Evolutionary conservation across 2,113 vertebrate genomes (phyloP), one percentile per base, ranked within the genome.

Genomic region (Chamaetylas fuelleborni): DNA sequence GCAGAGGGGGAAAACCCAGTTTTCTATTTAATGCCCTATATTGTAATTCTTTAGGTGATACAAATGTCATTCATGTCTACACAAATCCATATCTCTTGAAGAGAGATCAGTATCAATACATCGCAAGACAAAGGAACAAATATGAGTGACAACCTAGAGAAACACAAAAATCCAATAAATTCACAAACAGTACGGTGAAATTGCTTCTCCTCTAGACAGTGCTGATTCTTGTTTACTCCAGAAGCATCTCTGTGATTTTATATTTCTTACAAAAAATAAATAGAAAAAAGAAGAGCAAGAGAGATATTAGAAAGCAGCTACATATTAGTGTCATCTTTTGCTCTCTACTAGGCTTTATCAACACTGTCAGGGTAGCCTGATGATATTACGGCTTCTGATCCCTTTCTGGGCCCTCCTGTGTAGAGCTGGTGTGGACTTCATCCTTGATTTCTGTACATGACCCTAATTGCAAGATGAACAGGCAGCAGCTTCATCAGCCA

Each of bases 1-100:
- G 8, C 26, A 84, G 51, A 58, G 9, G 7, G 9, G 10, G 24
- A 11, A 85, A 57, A 70, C 8, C 0, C 2, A 33, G 2, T 33
- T 50, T 51, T 19, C 28, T 76, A 28, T 50, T 60, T 69, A 91
- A 31, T 67, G 29, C 3, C 5, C 14, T 43, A 17, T 31, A 38
- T 15, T 66, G 6, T 54, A 81, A 53, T n/a, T 53, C 22, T 33
- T 78, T 53, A 29, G 12, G 28, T 40, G 24, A 31, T 57, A 40
- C 4, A 76, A 67, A 72, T 16, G 9, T 40, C 9, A 65, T 36
- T 17, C 13, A 29, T 6, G 5, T 78, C 47, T 50, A 20, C 8
- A 33, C 6, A 16, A 29, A 80, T 43, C 14, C 10, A 5, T 28
- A 62, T 26, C 7, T 40, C 42, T 54, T 33, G 22, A n/a, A 70